These are phyloP conservation scores for Nannospalax galili DNA, from an alignment of 2,113 vertebrate species.

Conservation along the genomic window DNA sequence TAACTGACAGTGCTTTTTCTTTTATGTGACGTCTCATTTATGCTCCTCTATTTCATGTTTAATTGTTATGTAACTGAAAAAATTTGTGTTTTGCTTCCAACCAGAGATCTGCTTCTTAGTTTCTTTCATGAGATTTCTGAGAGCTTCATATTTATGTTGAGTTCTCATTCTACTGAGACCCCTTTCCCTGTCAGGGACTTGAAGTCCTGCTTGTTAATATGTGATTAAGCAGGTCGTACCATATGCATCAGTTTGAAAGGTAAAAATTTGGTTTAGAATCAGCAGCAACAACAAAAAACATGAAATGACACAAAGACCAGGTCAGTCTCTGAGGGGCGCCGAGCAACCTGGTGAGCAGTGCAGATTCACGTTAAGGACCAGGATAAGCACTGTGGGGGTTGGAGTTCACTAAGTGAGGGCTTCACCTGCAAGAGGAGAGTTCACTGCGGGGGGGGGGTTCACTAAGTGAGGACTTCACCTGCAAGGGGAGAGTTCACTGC, in stretches of 20 bases:
- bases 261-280: conserved; percentile 12
- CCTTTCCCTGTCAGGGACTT: too few relatives aligned
- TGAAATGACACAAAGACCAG: background rate
- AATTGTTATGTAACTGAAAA: background rate
- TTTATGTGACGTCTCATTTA: background rate
- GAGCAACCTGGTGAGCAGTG: too few relatives aligned
- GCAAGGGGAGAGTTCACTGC: too few relatives aligned
- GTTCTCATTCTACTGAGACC: background rate
- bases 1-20: background rate
- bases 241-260: background rate
- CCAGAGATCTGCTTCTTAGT: background rate
- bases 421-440: too few relatives aligned
- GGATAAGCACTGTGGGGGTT: background rate
- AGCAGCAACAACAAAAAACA: conserved; percentile 36
- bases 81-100: background rate
- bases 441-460: too few relatives aligned
- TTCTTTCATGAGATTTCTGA: background rate
- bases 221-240: conserved; percentile 13
- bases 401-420: too few relatives aligned
- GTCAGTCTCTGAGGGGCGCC: background rate
- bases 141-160: background rate
- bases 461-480: too few relatives aligned
- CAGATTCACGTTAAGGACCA: background rate
- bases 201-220: background rate
- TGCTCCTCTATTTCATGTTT: background rate